Evolutionary conservation across 2,888 invertebrate genomes (phyloP).

Genomic region (Agrotis exclamationis): DNA sequence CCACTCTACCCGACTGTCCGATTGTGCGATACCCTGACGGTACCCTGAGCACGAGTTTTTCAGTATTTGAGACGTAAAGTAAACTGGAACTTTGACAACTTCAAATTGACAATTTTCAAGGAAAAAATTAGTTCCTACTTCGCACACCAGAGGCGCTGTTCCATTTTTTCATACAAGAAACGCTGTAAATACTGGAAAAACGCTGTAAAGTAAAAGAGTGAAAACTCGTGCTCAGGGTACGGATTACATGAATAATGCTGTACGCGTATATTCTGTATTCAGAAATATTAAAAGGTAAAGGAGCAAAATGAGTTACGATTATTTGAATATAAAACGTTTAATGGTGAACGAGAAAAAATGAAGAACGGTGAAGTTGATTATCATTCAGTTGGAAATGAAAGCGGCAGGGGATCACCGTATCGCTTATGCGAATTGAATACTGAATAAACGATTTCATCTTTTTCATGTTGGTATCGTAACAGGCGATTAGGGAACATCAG

Average conservation of each 20-base stretch:
- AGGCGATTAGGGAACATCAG: conserved; percentile 52
- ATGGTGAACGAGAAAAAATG: conserved; percentile 49
- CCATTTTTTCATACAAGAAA: too few species aligned
- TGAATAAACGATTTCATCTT: conserved; percentile 55
- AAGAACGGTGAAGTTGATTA: conserved; percentile 50
- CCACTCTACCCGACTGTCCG: conserved; percentile 70
- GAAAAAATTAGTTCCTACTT: too few species aligned
- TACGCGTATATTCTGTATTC: conserved; percentile 59
- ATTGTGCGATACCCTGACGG: conserved; percentile 70
- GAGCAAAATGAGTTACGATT: conserved; percentile 53
- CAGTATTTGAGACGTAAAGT: too few species aligned
- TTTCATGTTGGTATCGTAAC: conserved; percentile 52
- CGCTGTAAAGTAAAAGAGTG: too few species aligned
- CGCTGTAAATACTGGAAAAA: too few species aligned
- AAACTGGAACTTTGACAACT: too few species aligned
- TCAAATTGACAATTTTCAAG: too few species aligned
- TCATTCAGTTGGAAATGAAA: conserved; percentile 44
- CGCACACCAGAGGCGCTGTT: too few species aligned
- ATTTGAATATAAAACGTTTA: conserved; percentile 51
- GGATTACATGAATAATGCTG: conserved; percentile 69
- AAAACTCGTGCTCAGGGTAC: too few species aligned
- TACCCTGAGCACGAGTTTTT: too few species aligned
- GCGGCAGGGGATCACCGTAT: conserved; percentile 53
- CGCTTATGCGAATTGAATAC: conserved; percentile 55
- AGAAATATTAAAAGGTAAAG: conserved; percentile 56